Conservation (phyloP, 1,140 invertebrate species). For the Drosophila seguyi region DNA sequence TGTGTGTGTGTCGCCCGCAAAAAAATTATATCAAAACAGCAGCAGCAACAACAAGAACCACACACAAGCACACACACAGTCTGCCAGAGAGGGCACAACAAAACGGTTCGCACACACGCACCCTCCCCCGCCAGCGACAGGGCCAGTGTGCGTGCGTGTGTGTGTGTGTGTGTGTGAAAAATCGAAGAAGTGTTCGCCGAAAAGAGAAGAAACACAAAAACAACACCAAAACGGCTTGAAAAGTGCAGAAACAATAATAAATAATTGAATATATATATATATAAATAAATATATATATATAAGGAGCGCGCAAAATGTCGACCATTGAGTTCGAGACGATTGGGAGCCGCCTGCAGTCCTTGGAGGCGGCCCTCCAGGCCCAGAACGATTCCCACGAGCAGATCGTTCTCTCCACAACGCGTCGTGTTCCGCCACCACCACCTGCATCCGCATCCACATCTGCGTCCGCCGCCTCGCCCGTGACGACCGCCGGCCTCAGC, state of each 20-base stretch:
- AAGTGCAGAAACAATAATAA: slow-evolving; percentile 15
- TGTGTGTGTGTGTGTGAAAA: slow-evolving; percentile 50
- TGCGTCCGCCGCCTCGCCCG: slow-evolving; percentile 15
- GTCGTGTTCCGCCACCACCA: slow-evolving; percentile 55
- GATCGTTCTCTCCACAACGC: slow-evolving; percentile 66
- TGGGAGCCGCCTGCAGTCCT: slow-evolving; percentile 88
- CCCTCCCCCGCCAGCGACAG: slow-evolving; percentile 26
- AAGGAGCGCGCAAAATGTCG: slow-evolving; percentile 55
- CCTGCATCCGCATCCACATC: slow-evolving; percentile 11
- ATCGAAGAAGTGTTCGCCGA: slow-evolving; percentile 47
- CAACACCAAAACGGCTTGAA: slow-evolving; percentile 15
- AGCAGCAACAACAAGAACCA: slow-evolving; percentile 41
- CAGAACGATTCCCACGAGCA: slow-evolving; percentile 87
- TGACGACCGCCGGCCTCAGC: slow-evolving; percentile 16
- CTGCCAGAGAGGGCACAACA: slow-evolving; percentile 26
- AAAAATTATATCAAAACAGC: slow-evolving; percentile 49
- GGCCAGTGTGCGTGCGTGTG: slow-evolving; percentile 44
- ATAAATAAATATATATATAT: background rate
- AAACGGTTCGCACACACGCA: slow-evolving; percentile 39
- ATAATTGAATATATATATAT: slow-evolving; percentile 1
- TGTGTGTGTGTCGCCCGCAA: slow-evolving; percentile 29
- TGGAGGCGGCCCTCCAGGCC: slow-evolving; percentile 88
- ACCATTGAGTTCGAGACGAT: slow-evolving; percentile 84
- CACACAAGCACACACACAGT: slow-evolving; percentile 25
- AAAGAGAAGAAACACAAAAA: slow-evolving; percentile 17